Base-by-base conservation (phyloP, 1,140 invertebrate species). In the Magallana angulata region DNA sequence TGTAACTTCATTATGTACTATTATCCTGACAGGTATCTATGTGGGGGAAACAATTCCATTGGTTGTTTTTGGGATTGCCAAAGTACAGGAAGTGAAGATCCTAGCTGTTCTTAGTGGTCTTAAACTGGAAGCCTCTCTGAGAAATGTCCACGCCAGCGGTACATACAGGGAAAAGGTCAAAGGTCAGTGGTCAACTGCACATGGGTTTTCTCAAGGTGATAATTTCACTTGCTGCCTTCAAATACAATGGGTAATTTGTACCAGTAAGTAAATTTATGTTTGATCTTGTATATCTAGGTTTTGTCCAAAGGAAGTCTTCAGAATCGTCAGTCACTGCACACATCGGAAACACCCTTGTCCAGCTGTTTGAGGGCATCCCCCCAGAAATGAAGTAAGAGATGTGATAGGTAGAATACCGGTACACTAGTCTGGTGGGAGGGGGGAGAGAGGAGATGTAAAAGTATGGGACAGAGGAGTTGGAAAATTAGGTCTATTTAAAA, bases 311-410 rank as follows among this genome's bases (percentile, higher is more conserved):
- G 57, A 95, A 94, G 86, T 95, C 97, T 80, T 96, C 98, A 9
- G 98, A 99, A 92, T 98, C 97, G 91, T 98, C 98, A 12, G 95
- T 98, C 6, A 98, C 97, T 11, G 98, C 98, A 2, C 98, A 98
- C 94, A 96, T 99, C 64, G 98, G 98, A 2, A 96, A 98, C 76
- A 98, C 98, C 1, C 98, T 97, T 97, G 98, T 99, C 87, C 97
- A 98, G 58, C 94, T 99, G 36, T 95, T 98, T 0, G 98, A 99
- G 95, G 98, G 98, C 9, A 96, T 97, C 12, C 97, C 97, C 8
- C 98, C 98, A 1, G 97, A 96, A 95, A 97, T 98, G 94, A 98
- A 99, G 97, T 97, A 92, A 95, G 96, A 96, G 5, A 58, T 16
- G 14, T 64, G 14, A 64, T 2, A 16, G 62, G 62, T 64, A 14